Conservation (phyloP, 2,888 invertebrate species). For the Polyommatus iphigenia region DNA sequence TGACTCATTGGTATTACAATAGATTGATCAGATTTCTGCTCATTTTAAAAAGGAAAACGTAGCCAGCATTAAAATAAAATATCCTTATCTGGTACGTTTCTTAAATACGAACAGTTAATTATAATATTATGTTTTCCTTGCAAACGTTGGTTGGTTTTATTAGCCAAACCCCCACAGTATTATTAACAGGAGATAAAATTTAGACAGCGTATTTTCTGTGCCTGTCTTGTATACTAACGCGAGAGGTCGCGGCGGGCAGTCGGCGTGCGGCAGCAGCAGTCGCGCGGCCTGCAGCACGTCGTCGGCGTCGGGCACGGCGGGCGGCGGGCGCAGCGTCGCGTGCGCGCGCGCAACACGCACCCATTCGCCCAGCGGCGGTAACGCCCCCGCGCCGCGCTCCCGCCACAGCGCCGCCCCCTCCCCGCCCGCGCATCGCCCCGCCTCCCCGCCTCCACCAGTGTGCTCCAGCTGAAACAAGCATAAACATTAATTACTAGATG, state of each 20-base stretch:
- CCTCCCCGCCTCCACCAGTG: conserved; percentile 48
- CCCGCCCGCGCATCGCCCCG: conserved; percentile 46
- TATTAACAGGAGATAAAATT: too few relatives aligned
- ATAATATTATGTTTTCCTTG: too few relatives aligned
- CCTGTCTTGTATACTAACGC: conserved; percentile 67
- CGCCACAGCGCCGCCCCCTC: conserved; percentile 84
- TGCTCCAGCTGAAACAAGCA: conserved; percentile 83
- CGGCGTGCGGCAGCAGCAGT: conserved; percentile 91
- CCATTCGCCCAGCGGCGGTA: conserved; percentile 96
- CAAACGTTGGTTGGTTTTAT: too few relatives aligned
- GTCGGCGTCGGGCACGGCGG: conserved; percentile 90
- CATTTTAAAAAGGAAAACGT: too few relatives aligned
- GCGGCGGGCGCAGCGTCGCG: conserved; percentile 88
- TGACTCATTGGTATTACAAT: too few relatives aligned
- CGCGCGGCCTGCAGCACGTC: conserved; percentile 94
- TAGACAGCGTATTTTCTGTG: not conserved
- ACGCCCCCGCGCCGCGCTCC: conserved; percentile 91
- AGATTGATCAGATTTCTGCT: too few relatives aligned
- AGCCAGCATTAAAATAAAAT: too few relatives aligned
- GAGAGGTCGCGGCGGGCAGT: conserved; percentile 90
- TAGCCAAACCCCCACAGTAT: too few relatives aligned
- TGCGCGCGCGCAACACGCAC: conserved; percentile 90
- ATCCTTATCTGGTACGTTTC: too few relatives aligned
- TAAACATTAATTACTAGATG: too few relatives aligned
- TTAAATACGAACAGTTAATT: too few relatives aligned